phyloP scores from a whole-genome alignment of 2,797 vertebrate genomes.

The Oophaga sylvatica region DNA sequence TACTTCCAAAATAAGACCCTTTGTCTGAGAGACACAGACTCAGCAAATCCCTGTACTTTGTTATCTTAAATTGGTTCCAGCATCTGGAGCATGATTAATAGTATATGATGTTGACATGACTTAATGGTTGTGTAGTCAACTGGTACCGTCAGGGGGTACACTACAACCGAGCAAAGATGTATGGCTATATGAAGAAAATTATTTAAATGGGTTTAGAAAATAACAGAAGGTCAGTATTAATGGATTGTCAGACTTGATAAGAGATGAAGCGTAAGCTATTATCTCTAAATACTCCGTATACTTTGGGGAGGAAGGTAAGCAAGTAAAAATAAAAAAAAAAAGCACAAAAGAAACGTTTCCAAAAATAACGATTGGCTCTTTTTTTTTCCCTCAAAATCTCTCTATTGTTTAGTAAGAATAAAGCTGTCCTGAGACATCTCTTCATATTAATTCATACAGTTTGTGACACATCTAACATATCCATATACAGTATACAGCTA shows the following conservation, averaged over 20 bases:
- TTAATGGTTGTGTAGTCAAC: constrained; percentile 58
- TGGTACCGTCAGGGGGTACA: constrained; percentile 55
- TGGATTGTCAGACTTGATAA: constrained; percentile 58
- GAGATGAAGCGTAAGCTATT: constrained; percentile 54
- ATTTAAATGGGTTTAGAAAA: constrained; percentile 58
- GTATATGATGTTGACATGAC: constrained; percentile 59
- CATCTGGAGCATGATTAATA: constrained; percentile 60
- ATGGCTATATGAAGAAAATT: constrained; percentile 51
- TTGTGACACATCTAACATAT: neutral
- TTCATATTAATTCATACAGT: neutral
- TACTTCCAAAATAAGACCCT: constrained; percentile 15
- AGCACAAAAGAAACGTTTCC: neutral
- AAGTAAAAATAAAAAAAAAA: constrained; percentile 4
- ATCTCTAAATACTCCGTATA: constrained; percentile 43
- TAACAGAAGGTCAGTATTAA: constrained; percentile 59
- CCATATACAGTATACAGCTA: no score
- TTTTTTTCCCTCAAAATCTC: neutral
- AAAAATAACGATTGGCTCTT: neutral
- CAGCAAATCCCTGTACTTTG: constrained; percentile 28
- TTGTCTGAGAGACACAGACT: constrained; percentile 27
- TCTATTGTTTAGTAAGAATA: neutral
- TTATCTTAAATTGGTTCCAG: constrained; percentile 56
- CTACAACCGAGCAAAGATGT: constrained; percentile 42
- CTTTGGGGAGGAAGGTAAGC: constrained; percentile 2
- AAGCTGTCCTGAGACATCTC: neutral